phyloP scores from a whole-genome alignment of 2,797 vertebrate species.

The Chloroceryle amazona region DNA sequence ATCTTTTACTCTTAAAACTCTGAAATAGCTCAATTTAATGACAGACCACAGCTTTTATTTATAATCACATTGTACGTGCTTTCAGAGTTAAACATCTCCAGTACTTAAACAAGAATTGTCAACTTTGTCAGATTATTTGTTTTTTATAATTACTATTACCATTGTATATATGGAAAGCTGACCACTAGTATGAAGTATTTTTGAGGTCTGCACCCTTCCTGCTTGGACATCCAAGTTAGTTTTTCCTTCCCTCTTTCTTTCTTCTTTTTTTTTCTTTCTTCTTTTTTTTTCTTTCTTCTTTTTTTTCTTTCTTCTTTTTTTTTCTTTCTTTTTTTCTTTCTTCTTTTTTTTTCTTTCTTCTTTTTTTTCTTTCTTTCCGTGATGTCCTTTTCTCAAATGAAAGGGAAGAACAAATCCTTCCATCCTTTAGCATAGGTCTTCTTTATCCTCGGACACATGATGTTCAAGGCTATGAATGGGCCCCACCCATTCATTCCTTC shows the following conservation, averaged over 20 bases:
- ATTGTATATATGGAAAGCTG: not conserved
- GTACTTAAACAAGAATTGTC: conserved; percentile 15
- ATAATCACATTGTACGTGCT: not conserved
- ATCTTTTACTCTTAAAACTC: not conserved
- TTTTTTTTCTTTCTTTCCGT: not conserved
- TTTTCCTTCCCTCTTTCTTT: not conserved
- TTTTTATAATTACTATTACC: conserved; percentile 31
- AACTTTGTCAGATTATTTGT: conserved; percentile 35
- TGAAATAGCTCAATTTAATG: not conserved
- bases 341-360: too few species aligned
- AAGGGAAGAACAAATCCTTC: not conserved
- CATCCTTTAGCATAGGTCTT: not conserved
- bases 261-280: too few species aligned
- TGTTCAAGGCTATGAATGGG: not conserved
- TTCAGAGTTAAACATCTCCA: not conserved
- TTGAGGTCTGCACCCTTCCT: not conserved
- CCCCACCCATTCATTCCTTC: not conserved
- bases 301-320: too few species aligned
- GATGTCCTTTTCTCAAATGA: not conserved
- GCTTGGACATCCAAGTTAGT: not conserved
- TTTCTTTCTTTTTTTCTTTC: too few species aligned
- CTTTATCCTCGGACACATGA: not conserved
- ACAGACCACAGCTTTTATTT: conserved; percentile 14
- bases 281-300: too few species aligned
- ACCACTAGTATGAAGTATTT: not conserved